A percentile compares a stretch with the other conserved stretches of the same genome.
Conservation (phyloP, 1,140 invertebrate genomes). For the Megathymus violae region DNA sequence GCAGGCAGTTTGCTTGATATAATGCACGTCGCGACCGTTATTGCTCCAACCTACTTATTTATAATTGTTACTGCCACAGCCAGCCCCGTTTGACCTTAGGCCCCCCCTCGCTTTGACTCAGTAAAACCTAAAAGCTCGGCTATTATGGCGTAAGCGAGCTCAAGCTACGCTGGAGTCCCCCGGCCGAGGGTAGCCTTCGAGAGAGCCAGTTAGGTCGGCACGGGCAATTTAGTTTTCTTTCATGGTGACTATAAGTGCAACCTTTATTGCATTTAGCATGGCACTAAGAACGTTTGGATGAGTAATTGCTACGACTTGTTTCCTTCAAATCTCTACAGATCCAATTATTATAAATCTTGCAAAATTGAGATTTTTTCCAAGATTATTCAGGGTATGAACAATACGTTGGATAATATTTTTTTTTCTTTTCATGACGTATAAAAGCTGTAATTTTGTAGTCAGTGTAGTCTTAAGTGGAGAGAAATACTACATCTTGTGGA, state of each 20-base stretch:
- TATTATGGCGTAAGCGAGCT: conserved; percentile 37
- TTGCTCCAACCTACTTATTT: conserved; percentile 82
- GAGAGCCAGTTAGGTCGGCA: conserved; percentile 75
- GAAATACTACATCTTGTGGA: no score
- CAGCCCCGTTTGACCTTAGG: conserved; percentile 50
- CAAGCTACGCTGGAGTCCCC: conserved; percentile 49
- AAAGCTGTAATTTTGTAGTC: no score
- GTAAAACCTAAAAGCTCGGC: conserved; percentile 22
- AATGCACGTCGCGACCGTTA: conserved; percentile 78
- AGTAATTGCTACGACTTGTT: conserved; percentile 53
- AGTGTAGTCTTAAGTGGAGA: no score
- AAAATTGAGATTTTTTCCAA: conserved; percentile 24
- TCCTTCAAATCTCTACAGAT: conserved; percentile 30
- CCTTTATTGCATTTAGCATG: conserved; percentile 73
- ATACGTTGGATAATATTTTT: neutral
- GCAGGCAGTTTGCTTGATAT: conserved; percentile 82
- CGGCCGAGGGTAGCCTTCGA: conserved; percentile 67
- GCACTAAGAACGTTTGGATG: conserved; percentile 53
- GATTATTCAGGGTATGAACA: conserved; percentile 13
- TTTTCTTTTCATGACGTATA: neutral
- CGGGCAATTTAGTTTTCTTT: conserved; percentile 80
- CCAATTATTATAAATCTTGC: conserved; percentile 32
- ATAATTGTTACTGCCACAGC: conserved; percentile 77
- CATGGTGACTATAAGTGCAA: conserved; percentile 69
- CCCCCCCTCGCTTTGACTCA: conserved; percentile 38